phyloP scores from a whole-genome alignment of 2,113 vertebrate genomes.

The Aix galericulata region DNA sequence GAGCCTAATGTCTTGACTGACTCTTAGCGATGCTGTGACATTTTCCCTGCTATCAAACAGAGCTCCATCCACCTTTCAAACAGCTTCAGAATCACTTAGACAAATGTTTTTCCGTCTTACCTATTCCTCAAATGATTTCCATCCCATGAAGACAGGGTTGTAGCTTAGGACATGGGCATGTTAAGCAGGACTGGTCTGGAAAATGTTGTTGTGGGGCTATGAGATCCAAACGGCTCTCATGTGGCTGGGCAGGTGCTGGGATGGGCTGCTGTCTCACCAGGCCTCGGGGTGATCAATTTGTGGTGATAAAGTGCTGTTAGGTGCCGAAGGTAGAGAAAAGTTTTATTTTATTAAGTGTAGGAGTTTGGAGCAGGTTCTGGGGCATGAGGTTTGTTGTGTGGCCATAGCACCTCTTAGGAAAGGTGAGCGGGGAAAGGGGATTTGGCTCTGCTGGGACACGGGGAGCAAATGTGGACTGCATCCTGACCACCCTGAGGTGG shows the following conservation, averaged over 20 bases:
- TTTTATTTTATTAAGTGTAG: background rate
- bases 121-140: background rate
- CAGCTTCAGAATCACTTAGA: background rate
- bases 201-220: background rate
- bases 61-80: background rate
- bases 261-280: background rate
- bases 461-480: background rate
- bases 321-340: background rate
- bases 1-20: background rate
- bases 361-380: background rate
- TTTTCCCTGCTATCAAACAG: background rate
- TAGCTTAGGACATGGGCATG: fast-evolving
- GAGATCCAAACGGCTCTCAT: fast-evolving
- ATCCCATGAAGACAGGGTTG: background rate
- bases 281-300: background rate
- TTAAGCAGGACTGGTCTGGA: background rate
- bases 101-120: background rate
- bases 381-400: background rate
- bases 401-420: background rate
- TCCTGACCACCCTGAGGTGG: too few relatives aligned
- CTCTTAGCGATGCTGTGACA: background rate
- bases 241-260: background rate
- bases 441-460: background rate
- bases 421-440: background rate
- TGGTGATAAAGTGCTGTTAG: background rate